Percentiles rank a stretch among this genome's conserved stretches.
phyloP scores from a whole-genome alignment of 2,888 invertebrate genomes.

The Gastracanthus pulcherrimus region DNA sequence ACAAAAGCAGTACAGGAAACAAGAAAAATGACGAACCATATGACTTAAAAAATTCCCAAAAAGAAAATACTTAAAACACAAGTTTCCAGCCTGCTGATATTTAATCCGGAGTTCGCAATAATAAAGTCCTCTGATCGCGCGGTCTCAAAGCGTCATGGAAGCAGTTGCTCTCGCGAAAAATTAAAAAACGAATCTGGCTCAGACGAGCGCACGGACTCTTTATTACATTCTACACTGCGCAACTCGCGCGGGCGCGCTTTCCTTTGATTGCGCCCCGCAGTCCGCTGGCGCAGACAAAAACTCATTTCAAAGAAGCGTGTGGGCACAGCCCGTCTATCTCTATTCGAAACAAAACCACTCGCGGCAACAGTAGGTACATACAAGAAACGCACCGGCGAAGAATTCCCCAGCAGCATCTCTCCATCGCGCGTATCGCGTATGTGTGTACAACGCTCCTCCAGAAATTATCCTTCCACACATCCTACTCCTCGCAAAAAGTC shows the following conservation, averaged over 20 bases:
- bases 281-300: conserved; percentile 17
- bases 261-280: conserved; percentile 25
- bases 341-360: not conserved
- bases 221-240: not conserved
- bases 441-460: too few relatives aligned
- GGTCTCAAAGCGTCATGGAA: too few relatives aligned
- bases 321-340: not conserved
- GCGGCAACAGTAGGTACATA: too few relatives aligned
- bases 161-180: too few relatives aligned
- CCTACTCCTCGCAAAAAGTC: not conserved
- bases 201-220: not conserved
- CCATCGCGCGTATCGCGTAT: too few relatives aligned
- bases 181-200: conserved; percentile 6
- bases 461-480: conserved; percentile 9
- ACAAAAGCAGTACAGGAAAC: too few relatives aligned
- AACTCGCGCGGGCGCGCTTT: not conserved
- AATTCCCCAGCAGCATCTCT: not conserved
- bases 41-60: too few relatives aligned
- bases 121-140: too few relatives aligned
- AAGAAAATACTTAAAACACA: too few relatives aligned
- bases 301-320: conserved; percentile 1
- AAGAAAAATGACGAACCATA: too few relatives aligned
- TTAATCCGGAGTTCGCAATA: too few relatives aligned
- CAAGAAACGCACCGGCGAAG: not conserved
- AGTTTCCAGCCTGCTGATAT: too few relatives aligned